A percentile compares a stretch with the other conserved stretches of the same genome.
Conservation (phyloP, 2,113 vertebrate genomes). For the Hippolais icterina region DNA sequence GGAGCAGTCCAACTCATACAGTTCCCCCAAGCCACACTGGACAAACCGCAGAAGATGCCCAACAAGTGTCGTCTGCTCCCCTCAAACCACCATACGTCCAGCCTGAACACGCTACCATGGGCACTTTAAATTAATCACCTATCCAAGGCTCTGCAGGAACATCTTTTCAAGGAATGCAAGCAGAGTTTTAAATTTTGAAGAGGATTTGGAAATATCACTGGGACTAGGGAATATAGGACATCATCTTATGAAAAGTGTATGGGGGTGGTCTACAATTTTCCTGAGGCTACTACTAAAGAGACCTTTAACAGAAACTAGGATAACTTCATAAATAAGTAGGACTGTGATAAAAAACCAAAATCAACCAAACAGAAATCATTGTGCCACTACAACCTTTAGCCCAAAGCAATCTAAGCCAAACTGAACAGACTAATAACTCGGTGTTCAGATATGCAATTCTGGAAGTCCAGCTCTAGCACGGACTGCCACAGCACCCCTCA, state of each 20-base stretch:
- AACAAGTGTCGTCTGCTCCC: background rate
- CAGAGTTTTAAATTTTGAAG: background rate
- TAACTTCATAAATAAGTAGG: background rate
- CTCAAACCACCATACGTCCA: rapidly evolving
- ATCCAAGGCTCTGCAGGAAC: background rate
- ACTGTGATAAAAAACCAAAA: background rate
- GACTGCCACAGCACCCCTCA: background rate
- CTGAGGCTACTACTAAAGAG: background rate
- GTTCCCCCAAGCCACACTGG: rapidly evolving
- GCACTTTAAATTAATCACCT: background rate
- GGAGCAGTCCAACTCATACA: background rate
- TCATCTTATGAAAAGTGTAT: background rate
- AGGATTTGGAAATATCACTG: background rate
- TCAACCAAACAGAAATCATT: background rate
- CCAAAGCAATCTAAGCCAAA: background rate
- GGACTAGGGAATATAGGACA: background rate
- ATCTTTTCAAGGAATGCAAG: background rate
- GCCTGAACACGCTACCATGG: background rate
- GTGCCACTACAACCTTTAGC: background rate
- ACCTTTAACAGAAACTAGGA: background rate
- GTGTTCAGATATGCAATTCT: rapidly evolving
- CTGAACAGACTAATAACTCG: background rate
- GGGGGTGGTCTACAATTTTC: background rate
- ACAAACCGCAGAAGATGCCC: rapidly evolving
- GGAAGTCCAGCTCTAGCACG: background rate